A percentile compares a stretch with the other conserved stretches of the same genome.
These are phyloP conservation scores for Lophotriccus pileatus DNA, from an alignment of 2,797 vertebrate species.

Conservation along the genomic window DNA sequence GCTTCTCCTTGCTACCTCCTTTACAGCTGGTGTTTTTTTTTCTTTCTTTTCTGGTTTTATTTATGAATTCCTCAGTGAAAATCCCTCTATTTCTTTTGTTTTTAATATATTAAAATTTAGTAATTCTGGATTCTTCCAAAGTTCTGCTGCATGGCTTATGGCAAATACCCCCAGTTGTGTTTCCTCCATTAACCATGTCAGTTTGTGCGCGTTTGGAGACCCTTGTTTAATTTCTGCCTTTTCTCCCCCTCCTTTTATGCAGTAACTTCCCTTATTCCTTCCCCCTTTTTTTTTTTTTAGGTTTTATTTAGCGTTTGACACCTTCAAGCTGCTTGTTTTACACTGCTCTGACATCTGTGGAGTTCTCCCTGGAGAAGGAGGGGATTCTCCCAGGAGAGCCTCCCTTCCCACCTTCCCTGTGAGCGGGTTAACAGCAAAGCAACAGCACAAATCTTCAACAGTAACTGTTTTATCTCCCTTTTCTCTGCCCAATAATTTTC, in stretches of 20 bases:
- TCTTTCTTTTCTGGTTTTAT: neutral
- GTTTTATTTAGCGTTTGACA: neutral
- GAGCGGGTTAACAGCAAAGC: neutral
- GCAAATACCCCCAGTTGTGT: neutral
- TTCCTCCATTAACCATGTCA: neutral
- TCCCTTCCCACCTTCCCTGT: neutral
- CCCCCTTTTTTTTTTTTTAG: neutral
- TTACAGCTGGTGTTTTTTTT: neutral
- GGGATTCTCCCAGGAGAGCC: neutral
- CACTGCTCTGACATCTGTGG: neutral
- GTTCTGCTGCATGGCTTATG: constrained; percentile 32
- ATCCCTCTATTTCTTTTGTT: constrained; percentile 22
- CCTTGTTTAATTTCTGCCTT: neutral
- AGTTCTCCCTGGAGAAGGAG: neutral
- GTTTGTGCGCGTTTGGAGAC: neutral
- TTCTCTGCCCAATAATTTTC: neutral
- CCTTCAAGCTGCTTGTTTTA: neutral
- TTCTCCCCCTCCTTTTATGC: neutral
- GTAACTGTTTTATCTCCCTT: neutral
- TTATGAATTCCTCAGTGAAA: constrained; percentile 30
- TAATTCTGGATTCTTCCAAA: neutral
- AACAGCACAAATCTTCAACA: neutral
- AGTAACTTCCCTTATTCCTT: neutral
- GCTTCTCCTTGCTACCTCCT: constrained; percentile 36
- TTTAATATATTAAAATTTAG: constrained; percentile 56